Evolutionary conservation across 2,113 vertebrate species (phyloP).

Genomic region (Sphyrna mokarran): DNA sequence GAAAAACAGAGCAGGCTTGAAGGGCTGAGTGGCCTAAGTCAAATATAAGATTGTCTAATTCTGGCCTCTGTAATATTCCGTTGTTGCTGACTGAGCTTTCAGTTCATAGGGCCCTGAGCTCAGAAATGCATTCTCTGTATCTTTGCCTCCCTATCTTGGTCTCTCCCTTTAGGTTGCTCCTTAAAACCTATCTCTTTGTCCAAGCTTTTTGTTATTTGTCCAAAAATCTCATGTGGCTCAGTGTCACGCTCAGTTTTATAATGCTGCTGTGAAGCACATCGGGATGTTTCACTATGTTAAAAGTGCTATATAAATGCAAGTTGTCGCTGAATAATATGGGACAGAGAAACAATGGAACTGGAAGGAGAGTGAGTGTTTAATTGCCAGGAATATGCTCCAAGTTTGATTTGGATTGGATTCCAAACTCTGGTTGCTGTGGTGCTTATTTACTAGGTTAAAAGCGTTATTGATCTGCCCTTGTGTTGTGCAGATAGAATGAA

Average conservation of each 20-base stretch:
- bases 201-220: too few relatives aligned
- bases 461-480: background rate
- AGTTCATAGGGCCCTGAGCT: background rate
- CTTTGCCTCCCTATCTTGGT: background rate
- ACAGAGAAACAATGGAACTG: background rate
- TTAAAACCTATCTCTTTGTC: background rate
- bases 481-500: background rate
- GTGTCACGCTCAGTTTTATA: background rate
- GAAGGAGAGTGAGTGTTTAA: background rate
- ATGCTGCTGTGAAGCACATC: background rate
- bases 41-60: too few relatives aligned
- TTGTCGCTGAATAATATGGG: background rate
- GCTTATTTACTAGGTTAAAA: background rate
- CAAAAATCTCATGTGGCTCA: too few relatives aligned
- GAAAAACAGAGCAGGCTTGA: too few relatives aligned
- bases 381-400: background rate
- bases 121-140: background rate
- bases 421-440: background rate
- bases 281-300: background rate
- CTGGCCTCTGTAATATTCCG: too few relatives aligned
- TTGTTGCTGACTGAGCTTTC: background rate
- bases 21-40: too few relatives aligned
- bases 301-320: background rate
- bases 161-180: background rate
- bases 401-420: background rate